These are phyloP conservation scores for Allobates femoralis DNA, from an alignment of 2,797 vertebrate genomes.

Conservation along the genomic window DNA sequence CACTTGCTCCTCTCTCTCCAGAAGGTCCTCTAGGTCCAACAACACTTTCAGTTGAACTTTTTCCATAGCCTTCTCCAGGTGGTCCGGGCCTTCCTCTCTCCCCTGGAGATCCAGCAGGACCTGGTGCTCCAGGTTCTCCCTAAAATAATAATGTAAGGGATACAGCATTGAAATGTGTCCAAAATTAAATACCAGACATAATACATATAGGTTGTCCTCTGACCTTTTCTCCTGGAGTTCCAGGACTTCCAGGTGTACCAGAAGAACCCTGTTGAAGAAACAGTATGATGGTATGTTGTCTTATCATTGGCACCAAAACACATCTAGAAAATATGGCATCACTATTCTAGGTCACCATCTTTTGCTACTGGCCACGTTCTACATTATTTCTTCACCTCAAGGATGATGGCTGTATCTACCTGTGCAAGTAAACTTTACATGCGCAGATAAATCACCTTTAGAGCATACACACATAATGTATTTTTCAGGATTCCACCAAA, in stretches of 20 bases:
- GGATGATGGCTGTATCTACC: no score
- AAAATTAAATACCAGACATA: not conserved
- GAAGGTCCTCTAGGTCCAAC: constrained; percentile 85
- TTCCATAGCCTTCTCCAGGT: constrained; percentile 81
- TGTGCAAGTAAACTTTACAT: no score
- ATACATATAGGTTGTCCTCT: constrained; percentile 46
- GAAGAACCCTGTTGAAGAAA: constrained; percentile 77
- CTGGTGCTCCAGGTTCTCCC: constrained; percentile 87
- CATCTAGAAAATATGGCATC: no score
- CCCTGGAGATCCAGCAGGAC: constrained; percentile 85
- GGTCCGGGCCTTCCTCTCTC: constrained; percentile 90
- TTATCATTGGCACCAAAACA: not conserved
- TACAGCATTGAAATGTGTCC: not conserved
- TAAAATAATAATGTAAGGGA: constrained; percentile 61
- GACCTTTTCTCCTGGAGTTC: constrained; percentile 88
- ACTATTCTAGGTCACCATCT: no score
- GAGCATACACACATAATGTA: no score
- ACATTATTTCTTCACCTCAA: no score
- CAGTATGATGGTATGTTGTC: not conserved
- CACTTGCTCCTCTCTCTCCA: constrained; percentile 86
- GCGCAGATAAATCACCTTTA: no score
- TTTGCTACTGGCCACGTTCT: no score
- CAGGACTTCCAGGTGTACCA: constrained; percentile 82
- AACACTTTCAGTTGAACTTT: constrained; percentile 85
- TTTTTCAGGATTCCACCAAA: no score